Evolutionary conservation across 2,888 invertebrate species (phyloP).

Genomic region (Cenopis cana): DNA sequence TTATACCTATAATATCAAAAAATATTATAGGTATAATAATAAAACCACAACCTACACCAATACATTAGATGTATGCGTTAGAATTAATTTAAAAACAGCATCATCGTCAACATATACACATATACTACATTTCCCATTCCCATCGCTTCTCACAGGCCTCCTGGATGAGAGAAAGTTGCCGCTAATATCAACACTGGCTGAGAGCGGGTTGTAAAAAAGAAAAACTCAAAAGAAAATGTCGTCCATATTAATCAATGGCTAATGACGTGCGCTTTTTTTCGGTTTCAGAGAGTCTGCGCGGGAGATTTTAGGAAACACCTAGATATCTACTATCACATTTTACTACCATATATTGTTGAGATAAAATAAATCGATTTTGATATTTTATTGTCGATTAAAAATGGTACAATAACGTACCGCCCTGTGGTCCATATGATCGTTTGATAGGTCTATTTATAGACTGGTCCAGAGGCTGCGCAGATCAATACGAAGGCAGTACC

Average conservation of each 20-base stretch:
- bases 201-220: not conserved
- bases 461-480: slow-evolving; percentile 35
- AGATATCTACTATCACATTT: not conserved
- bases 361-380: not conserved
- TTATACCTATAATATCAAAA: no score
- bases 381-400: not conserved
- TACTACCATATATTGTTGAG: not conserved
- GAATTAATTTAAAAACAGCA: no score
- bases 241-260: not conserved
- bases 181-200: not conserved
- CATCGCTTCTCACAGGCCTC: no score
- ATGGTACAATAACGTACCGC: not conserved
- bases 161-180: not conserved
- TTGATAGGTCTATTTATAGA: slow-evolving; percentile 34
- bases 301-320: not conserved
- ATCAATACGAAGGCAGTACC: slow-evolving; percentile 33
- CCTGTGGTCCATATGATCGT: slow-evolving; percentile 22
- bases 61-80: no score
- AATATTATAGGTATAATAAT: no score
- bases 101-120: no score
- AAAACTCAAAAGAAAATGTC: not conserved
- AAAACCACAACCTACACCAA: no score
- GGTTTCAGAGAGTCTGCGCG: slow-evolving; percentile 1
- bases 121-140: no score
- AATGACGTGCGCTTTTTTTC: not conserved